phyloP scores from a whole-genome alignment of 2,797 vertebrate species.

The Pipistrellus pygmaeus region DNA sequence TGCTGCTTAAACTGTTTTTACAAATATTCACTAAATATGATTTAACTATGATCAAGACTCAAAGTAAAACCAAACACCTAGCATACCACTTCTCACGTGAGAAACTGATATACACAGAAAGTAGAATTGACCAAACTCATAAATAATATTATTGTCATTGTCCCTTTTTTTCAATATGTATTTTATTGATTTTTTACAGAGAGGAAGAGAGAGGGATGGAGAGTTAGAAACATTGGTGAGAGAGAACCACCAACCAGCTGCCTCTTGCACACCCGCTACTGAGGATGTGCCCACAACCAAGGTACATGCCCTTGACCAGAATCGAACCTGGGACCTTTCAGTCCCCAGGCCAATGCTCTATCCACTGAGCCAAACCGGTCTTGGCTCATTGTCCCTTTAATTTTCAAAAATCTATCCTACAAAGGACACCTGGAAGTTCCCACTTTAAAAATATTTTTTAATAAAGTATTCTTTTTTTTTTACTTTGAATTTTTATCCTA shows the following conservation, averaged over 20 bases:
- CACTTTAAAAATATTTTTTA: not conserved
- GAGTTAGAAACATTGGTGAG: too few relatives aligned
- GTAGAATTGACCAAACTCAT: not conserved
- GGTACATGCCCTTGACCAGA: too few relatives aligned
- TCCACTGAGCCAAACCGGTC: too few relatives aligned
- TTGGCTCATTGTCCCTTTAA: not conserved
- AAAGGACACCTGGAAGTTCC: not conserved
- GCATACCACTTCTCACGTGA: not conserved
- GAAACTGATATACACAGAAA: not conserved
- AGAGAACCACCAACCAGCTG: too few relatives aligned
- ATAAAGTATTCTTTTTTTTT: not conserved
- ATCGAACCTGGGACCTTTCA: too few relatives aligned
- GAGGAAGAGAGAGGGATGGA: too few relatives aligned
- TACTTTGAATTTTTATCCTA: not conserved
- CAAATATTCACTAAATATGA: not conserved
- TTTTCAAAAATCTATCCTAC: not conserved
- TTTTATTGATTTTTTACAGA: too few relatives aligned
- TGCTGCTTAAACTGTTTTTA: not conserved
- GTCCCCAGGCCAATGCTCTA: too few relatives aligned
- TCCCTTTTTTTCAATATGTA: not conserved
- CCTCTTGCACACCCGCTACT: too few relatives aligned
- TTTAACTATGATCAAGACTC: not conserved
- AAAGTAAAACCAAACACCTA: not conserved
- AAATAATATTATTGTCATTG: not conserved
- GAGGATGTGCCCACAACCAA: too few relatives aligned